phyloP scores from a whole-genome alignment of 2,888 invertebrate species.

The Drosophila neonasuta region DNA sequence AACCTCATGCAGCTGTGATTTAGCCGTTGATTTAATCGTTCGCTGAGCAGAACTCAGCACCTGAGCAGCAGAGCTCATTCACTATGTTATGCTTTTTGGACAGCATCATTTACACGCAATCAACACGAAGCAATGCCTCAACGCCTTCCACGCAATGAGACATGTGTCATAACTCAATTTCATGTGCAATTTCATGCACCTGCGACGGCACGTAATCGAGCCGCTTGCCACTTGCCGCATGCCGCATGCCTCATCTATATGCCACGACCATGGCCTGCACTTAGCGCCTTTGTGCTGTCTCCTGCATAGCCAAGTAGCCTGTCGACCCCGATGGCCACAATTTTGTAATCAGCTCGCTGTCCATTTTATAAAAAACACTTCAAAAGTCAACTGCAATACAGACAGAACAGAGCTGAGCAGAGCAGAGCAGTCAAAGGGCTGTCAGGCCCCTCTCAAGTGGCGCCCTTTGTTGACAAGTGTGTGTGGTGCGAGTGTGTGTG shows the following conservation, averaged over 20 bases:
- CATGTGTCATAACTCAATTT: conserved; percentile 71
- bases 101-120: conserved; percentile 63
- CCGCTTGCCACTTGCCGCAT: conserved; percentile 21
- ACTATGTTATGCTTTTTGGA: conserved; percentile 14
- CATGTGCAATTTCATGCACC: conserved; percentile 75
- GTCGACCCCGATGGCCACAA: conserved; percentile 37
- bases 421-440: conserved; percentile 54
- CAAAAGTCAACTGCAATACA: conserved; percentile 53
- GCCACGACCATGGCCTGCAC: conserved; percentile 45
- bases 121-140: conserved; percentile 44
- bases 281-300: conserved; percentile 62
- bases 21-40: conserved; percentile 34
- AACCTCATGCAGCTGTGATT: conserved; percentile 51
- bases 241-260: conserved; percentile 39
- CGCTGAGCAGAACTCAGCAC: conserved; percentile 42
- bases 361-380: conserved; percentile 57
- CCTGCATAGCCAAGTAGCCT: conserved; percentile 60
- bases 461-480: conserved; percentile 40
- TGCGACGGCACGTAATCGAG: conserved; percentile 66
- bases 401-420: background rate
- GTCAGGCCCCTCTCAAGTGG: conserved; percentile 39
- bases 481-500: conserved; percentile 1
- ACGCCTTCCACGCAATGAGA: conserved; percentile 34
- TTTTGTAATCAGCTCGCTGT: conserved; percentile 69
- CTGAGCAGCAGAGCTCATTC: conserved; percentile 6